These are phyloP conservation scores for Meganola albula DNA, from an alignment of 2,888 invertebrate species.

Conservation along the genomic window DNA sequence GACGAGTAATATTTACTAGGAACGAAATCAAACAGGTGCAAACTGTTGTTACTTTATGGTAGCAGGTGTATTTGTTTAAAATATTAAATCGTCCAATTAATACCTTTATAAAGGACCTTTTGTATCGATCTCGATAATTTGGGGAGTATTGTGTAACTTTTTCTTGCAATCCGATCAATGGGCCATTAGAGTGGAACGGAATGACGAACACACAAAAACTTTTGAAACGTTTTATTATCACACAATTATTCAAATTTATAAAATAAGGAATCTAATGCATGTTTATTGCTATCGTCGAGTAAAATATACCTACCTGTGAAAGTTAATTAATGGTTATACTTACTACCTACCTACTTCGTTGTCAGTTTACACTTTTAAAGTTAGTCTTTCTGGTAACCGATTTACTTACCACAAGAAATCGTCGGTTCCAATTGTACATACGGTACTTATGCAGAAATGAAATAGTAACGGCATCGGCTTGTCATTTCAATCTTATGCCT, in stretches of 20 bases:
- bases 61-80: constrained; percentile 59
- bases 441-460: too few species aligned
- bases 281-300: constrained; percentile 16
- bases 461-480: too few species aligned
- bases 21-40: constrained; percentile 41
- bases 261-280: constrained; percentile 19
- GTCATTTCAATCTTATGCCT: too few species aligned
- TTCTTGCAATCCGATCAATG: constrained; percentile 34
- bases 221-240: constrained; percentile 28
- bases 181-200: constrained; percentile 27
- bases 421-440: too few species aligned
- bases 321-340: too few species aligned
- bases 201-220: constrained; percentile 18
- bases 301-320: too few species aligned
- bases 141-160: constrained; percentile 29
- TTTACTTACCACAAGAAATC: too few species aligned
- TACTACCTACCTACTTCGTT: too few species aligned
- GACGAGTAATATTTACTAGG: constrained; percentile 22
- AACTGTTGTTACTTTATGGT: constrained; percentile 18
- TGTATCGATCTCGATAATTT: constrained; percentile 25
- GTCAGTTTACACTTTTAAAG: too few species aligned
- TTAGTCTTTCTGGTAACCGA: too few species aligned
- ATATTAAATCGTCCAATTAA: constrained; percentile 52
- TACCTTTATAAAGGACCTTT: constrained; percentile 31
- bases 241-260: constrained; percentile 26